These are phyloP conservation scores for Ceratosolen solmsi DNA, from an alignment of 1,140 invertebrate species.

Conservation along the genomic window DNA sequence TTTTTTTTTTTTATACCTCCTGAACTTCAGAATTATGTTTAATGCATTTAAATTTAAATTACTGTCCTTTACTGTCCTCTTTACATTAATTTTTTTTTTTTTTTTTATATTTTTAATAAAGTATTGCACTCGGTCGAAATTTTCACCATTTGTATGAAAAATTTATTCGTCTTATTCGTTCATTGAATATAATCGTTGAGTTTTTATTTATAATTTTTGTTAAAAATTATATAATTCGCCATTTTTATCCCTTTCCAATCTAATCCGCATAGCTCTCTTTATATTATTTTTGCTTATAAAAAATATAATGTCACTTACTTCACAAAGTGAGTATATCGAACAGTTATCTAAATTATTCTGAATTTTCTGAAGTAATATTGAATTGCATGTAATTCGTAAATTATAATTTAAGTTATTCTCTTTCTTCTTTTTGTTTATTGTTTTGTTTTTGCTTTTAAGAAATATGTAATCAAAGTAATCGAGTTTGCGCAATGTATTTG, in stretches of 20 bases:
- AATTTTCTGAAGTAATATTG: conserved; percentile 12
- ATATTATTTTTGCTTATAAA: conserved; percentile 38
- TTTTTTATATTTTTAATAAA: background rate
- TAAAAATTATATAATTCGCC: background rate
- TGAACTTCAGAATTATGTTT: too few relatives aligned
- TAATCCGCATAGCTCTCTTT: conserved; percentile 1
- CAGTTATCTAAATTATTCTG: conserved; percentile 31
- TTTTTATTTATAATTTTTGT: conserved; percentile 1
- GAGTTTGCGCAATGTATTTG: background rate
- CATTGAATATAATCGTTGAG: background rate
- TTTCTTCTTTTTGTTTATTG: too few relatives aligned
- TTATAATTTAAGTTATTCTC: background rate
- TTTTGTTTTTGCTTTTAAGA: too few relatives aligned
- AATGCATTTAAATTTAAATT: background rate
- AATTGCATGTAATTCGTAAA: background rate
- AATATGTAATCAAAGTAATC: background rate
- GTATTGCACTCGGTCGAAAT: conserved; percentile 27
- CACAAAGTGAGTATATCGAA: conserved; percentile 50
- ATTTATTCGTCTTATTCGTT: background rate
- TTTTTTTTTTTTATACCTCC: too few relatives aligned
- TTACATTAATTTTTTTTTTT: background rate
- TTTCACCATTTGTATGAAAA: conserved; percentile 22
- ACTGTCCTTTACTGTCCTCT: background rate
- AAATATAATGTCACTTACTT: conserved; percentile 49
- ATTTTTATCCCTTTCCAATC: conserved; percentile 42